phyloP scores from a whole-genome alignment of 1,140 invertebrate species.

The Drosophila willistoni region DNA sequence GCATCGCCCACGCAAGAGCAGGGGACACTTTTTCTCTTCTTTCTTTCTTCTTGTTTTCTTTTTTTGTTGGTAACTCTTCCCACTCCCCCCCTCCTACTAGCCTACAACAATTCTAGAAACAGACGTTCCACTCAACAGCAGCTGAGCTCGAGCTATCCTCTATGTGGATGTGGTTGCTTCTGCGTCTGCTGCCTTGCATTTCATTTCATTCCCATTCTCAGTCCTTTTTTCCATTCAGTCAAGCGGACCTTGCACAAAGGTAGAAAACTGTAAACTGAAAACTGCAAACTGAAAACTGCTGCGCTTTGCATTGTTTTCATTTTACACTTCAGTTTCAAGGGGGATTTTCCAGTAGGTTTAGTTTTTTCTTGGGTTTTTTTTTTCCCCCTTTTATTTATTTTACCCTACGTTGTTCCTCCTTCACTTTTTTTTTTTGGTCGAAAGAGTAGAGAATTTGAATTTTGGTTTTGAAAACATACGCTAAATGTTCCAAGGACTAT shows the following conservation, averaged over 20 bases:
- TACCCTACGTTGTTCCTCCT: constrained; percentile 23
- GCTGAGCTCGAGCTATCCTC: constrained; percentile 62
- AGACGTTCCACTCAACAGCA: constrained; percentile 76
- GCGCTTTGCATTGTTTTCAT: constrained; percentile 76
- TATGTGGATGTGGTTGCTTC: neutral
- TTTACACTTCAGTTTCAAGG: constrained; percentile 43
- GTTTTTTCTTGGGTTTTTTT: constrained; percentile 26
- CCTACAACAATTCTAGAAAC: constrained; percentile 74
- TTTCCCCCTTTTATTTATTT: constrained; percentile 45
- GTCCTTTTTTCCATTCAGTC: constrained; percentile 39
- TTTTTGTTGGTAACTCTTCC: constrained; percentile 47
- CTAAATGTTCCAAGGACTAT: constrained; percentile 60
- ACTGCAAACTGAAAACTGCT: constrained; percentile 74
- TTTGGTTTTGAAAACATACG: constrained; percentile 66
- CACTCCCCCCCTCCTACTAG: constrained; percentile 53
- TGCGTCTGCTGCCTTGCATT: constrained; percentile 8
- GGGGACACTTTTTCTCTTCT: constrained; percentile 63
- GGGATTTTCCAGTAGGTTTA: constrained; percentile 45
- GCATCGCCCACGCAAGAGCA: constrained; percentile 74
- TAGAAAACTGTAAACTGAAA: constrained; percentile 69
- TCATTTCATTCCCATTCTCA: constrained; percentile 5
- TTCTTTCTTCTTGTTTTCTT: constrained; percentile 6
- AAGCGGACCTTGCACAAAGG: constrained; percentile 60
- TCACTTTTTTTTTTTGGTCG: too few species aligned
- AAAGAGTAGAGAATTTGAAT: constrained; percentile 54